Percentiles rank a stretch among this genome's conserved stretches.
phyloP scores from a whole-genome alignment of 1,140 invertebrate genomes.

The Hyphantria cunea region DNA sequence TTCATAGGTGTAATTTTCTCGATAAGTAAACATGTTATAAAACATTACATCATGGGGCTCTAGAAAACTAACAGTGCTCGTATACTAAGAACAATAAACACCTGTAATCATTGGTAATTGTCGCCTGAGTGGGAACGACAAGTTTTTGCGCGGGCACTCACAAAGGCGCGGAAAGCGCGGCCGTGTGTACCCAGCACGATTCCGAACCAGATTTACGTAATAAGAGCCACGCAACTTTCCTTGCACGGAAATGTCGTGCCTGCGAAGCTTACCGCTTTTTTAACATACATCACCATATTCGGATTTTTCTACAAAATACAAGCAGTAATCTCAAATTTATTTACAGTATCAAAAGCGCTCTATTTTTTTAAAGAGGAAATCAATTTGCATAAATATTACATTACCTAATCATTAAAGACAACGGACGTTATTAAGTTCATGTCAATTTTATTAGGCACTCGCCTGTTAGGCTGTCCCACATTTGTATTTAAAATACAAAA shows the following conservation, averaged over 20 bases:
- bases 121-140: constrained; percentile 51
- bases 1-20: constrained; percentile 14
- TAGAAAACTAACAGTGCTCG: constrained; percentile 46
- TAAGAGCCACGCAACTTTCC: constrained; percentile 48
- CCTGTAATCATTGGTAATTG: constrained; percentile 54
- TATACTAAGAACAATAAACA: constrained; percentile 51
- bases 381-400: neutral
- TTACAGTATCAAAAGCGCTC: constrained; percentile 1
- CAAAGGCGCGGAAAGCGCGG: constrained; percentile 52
- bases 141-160: constrained; percentile 50
- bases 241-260: constrained; percentile 36
- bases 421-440: constrained; percentile 14
- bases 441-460: constrained; percentile 3
- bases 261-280: constrained; percentile 16
- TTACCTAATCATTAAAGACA: constrained; percentile 1
- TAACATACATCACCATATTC: neutral
- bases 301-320: neutral
- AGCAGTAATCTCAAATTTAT: neutral
- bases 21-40: constrained; percentile 36
- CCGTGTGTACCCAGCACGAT: constrained; percentile 13
- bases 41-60: constrained; percentile 40
- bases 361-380: neutral
- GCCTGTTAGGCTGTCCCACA: neutral
- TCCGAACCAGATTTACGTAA: constrained; percentile 67
- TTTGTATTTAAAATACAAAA: neutral